Conservation (phyloP, 2,113 vertebrate species). For the Pangasianodon hypophthalmus region DNA sequence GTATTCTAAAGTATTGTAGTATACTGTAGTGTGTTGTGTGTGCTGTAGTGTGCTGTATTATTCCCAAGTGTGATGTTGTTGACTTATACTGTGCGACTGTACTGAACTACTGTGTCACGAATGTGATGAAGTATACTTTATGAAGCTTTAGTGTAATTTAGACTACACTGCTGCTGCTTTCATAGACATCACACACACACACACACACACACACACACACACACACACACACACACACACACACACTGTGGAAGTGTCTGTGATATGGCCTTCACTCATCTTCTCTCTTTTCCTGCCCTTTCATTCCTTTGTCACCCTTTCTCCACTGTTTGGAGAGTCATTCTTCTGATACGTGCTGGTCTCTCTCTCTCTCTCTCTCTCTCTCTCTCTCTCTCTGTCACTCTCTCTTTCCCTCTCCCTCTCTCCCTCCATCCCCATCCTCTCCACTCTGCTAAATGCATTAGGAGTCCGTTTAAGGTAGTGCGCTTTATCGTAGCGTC, state of each 20-base stretch:
- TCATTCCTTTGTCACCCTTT: not conserved
- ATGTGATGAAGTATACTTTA: not conserved
- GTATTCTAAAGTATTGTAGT: not conserved
- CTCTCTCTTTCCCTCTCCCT: not conserved
- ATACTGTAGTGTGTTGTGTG: not conserved
- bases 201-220: too few relatives aligned
- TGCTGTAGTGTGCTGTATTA: too few relatives aligned
- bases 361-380: not conserved
- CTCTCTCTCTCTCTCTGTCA: not conserved
- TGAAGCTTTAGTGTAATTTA: not conserved
- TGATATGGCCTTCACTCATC: not conserved
- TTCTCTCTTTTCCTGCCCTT: not conserved
- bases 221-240: too few relatives aligned
- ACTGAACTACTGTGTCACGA: not conserved
- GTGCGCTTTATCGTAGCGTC: slow-evolving; percentile 57
- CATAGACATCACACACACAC: not conserved
- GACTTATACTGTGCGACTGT: not conserved
- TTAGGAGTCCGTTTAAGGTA: slow-evolving; percentile 65
- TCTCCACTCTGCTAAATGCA: slow-evolving; percentile 48
- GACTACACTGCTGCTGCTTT: not conserved
- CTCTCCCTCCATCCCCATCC: not conserved
- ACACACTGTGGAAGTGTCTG: not conserved
- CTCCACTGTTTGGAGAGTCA: not conserved
- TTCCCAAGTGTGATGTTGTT: not conserved
- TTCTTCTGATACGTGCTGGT: not conserved